These are phyloP conservation scores for Corynorhinus townsendii DNA, from an alignment of 2,113 vertebrate species.

Conservation along the genomic window DNA sequence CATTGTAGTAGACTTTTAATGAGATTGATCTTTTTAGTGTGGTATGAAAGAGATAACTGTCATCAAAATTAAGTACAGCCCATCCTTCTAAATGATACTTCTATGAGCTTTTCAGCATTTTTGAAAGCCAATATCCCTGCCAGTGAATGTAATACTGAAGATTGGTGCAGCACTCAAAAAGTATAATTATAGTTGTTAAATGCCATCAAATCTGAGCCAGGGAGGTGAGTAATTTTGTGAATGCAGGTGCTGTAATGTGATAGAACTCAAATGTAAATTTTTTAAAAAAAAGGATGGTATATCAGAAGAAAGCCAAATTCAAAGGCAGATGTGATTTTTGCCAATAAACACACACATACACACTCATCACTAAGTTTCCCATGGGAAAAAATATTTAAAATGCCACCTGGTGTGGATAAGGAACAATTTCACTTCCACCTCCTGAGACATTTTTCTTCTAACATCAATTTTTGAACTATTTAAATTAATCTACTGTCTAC, in stretches of 20 bases:
- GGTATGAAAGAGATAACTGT: conserved; percentile 50
- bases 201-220: conserved; percentile 37
- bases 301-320: not conserved
- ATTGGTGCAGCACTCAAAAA: conserved; percentile 45
- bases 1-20: conserved; percentile 38
- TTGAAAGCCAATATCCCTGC: conserved; percentile 54
- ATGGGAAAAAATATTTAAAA: not conserved
- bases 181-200: conserved; percentile 65
- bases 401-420: not conserved
- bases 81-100: conserved; percentile 58
- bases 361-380: not conserved
- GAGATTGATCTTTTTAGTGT: conserved; percentile 44
- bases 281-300: not conserved
- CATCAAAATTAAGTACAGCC: conserved; percentile 62
- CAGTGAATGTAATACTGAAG: conserved; percentile 30
- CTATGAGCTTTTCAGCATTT: conserved; percentile 31
- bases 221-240: conserved; percentile 22
- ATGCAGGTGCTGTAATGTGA: conserved; percentile 12
- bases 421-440: not conserved
- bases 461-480: not conserved
- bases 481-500: not conserved
- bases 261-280: conserved; percentile 8
- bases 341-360: not conserved
- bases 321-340: not conserved
- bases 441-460: not conserved